Evolutionary conservation across 2,888 invertebrate genomes (phyloP).

Genomic region (Sclerodermus sp.): DNA sequence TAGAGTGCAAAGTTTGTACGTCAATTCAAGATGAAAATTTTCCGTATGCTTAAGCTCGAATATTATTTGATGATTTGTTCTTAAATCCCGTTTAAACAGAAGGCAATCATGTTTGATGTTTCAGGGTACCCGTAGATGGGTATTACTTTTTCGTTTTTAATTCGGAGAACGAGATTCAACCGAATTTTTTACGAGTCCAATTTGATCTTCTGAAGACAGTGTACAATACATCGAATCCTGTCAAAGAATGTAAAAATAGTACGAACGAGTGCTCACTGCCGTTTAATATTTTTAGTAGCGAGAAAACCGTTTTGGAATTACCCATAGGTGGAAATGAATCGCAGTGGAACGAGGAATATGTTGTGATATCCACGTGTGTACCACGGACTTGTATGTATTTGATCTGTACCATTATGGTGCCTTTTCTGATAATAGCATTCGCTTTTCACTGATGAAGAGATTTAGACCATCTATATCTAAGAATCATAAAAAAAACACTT

Average conservation of each 20-base stretch:
- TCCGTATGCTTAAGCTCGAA: neutral
- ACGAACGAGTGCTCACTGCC: slow-evolving; percentile 67
- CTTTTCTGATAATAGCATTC: slow-evolving; percentile 70
- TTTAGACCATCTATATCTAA: no score
- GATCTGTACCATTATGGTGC: slow-evolving; percentile 71
- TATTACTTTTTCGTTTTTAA: slow-evolving; percentile 84
- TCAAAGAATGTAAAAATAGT: slow-evolving; percentile 67
- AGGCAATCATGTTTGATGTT: slow-evolving; percentile 17
- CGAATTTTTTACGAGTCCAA: slow-evolving; percentile 70
- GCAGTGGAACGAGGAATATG: slow-evolving; percentile 73
- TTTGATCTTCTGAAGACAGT: slow-evolving; percentile 72
- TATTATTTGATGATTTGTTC: neutral
- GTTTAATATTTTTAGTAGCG: slow-evolving; percentile 70
- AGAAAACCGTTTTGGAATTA: slow-evolving; percentile 71
- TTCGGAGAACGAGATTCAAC: slow-evolving; percentile 76
- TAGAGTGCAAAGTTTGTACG: no score
- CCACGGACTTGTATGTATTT: slow-evolving; percentile 73
- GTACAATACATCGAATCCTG: slow-evolving; percentile 68
- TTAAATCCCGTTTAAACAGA: no score
- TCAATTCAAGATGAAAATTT: neutral
- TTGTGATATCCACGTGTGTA: slow-evolving; percentile 74
- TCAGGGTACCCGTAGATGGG: slow-evolving; percentile 72
- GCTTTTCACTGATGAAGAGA: slow-evolving; percentile 66
- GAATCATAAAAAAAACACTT: no score
- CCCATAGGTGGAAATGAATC: slow-evolving; percentile 68